phyloP scores from a whole-genome alignment of 2,888 invertebrate genomes.

The Rhagium mordax region DNA sequence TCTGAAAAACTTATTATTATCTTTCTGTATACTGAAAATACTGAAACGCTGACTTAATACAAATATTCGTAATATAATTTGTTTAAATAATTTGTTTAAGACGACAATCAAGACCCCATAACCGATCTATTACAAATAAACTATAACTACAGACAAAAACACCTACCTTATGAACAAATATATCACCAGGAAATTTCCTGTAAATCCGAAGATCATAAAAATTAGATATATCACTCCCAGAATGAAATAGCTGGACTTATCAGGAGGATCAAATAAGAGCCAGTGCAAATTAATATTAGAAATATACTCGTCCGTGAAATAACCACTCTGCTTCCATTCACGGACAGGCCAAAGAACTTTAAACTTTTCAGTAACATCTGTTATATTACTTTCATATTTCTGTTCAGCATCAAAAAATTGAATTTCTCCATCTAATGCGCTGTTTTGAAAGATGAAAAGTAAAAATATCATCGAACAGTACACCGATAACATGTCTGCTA shows the following conservation, averaged over 20 bases:
- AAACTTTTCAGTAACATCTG: conserved; percentile 55
- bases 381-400: conserved; percentile 15
- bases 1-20: no score
- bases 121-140: no score
- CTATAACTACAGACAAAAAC: conserved; percentile 16
- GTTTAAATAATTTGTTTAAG: no score
- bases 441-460: neutral
- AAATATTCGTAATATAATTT: no score
- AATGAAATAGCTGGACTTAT: conserved; percentile 73
- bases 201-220: conserved; percentile 77
- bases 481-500: neutral
- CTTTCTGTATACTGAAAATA: no score
- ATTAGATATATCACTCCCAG: conserved; percentile 77
- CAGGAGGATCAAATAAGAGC: conserved; percentile 80
- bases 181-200: conserved; percentile 82
- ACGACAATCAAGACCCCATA: no score
- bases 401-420: neutral
- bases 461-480: neutral
- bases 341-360: conserved; percentile 65
- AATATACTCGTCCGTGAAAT: conserved; percentile 75
- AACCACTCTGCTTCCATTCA: conserved; percentile 73
- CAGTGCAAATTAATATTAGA: conserved; percentile 80
- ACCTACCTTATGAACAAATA: conserved; percentile 82
- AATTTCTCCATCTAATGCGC: neutral
- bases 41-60: no score